Conservation (phyloP, 2,113 vertebrate genomes). For the Alligator sinensis region DNA sequence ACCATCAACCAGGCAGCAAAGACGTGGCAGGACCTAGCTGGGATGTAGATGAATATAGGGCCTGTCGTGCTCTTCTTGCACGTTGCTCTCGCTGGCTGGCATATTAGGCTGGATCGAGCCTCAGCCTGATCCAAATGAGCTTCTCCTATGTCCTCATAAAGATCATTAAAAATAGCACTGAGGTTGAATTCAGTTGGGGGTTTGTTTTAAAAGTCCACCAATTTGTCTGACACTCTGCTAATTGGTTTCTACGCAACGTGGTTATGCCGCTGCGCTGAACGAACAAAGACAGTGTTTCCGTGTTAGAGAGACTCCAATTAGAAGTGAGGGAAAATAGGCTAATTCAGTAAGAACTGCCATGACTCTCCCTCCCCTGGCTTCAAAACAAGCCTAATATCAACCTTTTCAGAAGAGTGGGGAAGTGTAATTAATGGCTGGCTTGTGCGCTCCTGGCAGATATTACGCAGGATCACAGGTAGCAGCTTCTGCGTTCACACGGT, state of each 20-base stretch:
- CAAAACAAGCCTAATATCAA: neutral
- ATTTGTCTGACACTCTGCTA: neutral
- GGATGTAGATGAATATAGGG: neutral
- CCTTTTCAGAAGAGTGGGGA: neutral
- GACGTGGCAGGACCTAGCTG: neutral
- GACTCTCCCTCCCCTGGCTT: neutral
- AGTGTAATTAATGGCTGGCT: neutral
- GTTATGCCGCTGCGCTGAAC: neutral
- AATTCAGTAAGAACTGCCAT: neutral
- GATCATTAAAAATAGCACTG: too few species aligned
- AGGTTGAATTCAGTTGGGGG: too few species aligned
- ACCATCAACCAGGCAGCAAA: neutral
- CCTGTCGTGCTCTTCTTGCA: neutral
- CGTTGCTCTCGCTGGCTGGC: neutral
- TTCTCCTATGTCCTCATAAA: too few species aligned
- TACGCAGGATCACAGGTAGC: neutral
- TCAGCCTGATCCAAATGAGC: neutral
- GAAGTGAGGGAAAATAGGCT: neutral
- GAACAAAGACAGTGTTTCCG: neutral
- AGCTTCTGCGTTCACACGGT: neutral
- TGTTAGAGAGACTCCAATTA: neutral
- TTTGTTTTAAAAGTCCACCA: too few species aligned
- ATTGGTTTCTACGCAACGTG: rapidly evolving
- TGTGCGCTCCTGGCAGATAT: neutral
- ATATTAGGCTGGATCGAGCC: neutral